Evolutionary conservation across 1,140 invertebrate species (phyloP).

Genomic region (Aphidius gifuensis): DNA sequence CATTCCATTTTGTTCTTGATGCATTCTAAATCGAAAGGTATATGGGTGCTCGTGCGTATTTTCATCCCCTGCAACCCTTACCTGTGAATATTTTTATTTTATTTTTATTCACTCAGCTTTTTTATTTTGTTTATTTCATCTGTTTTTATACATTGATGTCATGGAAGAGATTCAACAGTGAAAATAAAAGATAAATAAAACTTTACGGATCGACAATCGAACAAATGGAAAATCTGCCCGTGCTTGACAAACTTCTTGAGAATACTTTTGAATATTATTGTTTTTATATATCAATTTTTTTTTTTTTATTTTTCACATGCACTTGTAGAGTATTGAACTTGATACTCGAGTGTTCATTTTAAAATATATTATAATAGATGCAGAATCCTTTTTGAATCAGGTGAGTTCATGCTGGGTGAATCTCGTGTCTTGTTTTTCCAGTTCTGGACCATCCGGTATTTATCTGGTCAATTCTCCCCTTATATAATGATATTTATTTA

Average conservation of each 20-base stretch:
- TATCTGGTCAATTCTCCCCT: background rate
- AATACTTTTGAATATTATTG: too few species aligned
- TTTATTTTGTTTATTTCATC: conserved; percentile 15
- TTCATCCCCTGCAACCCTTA: conserved; percentile 3
- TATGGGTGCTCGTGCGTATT: conserved; percentile 9
- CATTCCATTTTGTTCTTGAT: background rate
- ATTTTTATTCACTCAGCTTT: background rate
- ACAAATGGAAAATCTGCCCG: conserved; percentile 11
- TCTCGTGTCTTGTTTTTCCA: conserved; percentile 35
- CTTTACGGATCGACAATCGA: conserved; percentile 22
- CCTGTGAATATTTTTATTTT: background rate
- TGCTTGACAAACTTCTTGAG: background rate
- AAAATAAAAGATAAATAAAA: background rate
- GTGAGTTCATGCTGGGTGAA: conserved; percentile 16
- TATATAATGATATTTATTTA: background rate
- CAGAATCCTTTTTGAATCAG: conserved; percentile 10
- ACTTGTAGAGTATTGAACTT: too few species aligned
- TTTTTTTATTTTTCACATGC: too few species aligned
- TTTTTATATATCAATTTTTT: too few species aligned
- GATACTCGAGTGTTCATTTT: background rate
- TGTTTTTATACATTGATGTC: background rate
- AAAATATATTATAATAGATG: background rate
- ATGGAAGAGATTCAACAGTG: background rate
- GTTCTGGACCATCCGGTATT: conserved; percentile 39
- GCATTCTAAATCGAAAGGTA: too few species aligned